Evolutionary conservation across 2,797 vertebrate genomes (phyloP).

Genomic region (Amblyopsis hoosieri): DNA sequence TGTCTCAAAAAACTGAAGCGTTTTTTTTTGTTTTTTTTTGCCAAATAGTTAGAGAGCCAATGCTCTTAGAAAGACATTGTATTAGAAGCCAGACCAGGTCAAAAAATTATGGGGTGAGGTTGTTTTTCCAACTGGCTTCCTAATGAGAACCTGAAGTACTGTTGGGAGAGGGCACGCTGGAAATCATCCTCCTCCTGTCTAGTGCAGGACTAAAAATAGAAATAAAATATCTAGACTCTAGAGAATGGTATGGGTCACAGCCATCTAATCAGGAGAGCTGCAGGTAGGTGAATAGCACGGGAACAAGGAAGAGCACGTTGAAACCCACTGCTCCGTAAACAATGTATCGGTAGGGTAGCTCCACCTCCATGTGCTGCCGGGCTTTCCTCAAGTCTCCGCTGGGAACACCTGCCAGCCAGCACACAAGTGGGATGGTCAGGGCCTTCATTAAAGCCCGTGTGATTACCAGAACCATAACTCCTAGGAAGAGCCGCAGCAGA

Average conservation of each 20-base stretch:
- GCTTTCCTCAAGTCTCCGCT: conserved; percentile 82
- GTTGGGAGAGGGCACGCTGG: neutral
- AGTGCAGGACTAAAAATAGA: neutral
- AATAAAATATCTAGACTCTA: neutral
- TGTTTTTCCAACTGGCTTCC: too few species aligned
- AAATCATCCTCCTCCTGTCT: neutral
- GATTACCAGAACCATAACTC: conserved; percentile 82
- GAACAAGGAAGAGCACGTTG: conserved; percentile 85
- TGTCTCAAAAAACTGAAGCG: too few species aligned
- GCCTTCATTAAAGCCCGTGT: conserved; percentile 86
- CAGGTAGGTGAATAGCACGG: conserved; percentile 81
- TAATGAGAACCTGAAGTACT: too few species aligned
- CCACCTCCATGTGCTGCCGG: conserved; percentile 91
- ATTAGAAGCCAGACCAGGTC: too few species aligned
- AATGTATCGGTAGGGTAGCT: conserved; percentile 93
- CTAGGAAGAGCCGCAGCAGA: conserved; percentile 78
- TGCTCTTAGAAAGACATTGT: too few species aligned
- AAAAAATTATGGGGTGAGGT: too few species aligned
- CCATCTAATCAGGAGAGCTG: conserved; percentile 80
- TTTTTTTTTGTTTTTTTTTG: too few species aligned
- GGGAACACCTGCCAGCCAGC: conserved; percentile 77
- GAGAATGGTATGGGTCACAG: neutral
- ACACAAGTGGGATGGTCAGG: conserved; percentile 86
- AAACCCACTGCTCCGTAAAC: conserved; percentile 90
- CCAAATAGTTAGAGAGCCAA: too few species aligned